Conservation (phyloP, 2,888 invertebrate species). For the Papilio protenor region DNA sequence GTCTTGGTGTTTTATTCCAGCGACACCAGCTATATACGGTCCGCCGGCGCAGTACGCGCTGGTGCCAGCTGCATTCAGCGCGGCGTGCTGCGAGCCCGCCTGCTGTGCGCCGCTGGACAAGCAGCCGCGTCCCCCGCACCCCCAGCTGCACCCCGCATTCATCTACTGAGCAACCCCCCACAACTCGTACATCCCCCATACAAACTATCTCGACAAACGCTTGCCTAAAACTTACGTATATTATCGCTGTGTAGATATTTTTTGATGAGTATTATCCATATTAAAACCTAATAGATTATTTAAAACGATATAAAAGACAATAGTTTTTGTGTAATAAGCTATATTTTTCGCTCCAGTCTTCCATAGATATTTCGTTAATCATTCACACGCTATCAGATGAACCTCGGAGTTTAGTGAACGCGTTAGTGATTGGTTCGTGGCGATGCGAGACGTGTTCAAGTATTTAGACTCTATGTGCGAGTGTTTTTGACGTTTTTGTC, state of each 20-base stretch:
- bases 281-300: conserved; percentile 20
- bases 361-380: conserved; percentile 52
- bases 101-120: conserved; percentile 78
- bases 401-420: conserved; percentile 47
- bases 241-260: conserved; percentile 28
- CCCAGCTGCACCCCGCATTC: conserved; percentile 76
- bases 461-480: conserved; percentile 57
- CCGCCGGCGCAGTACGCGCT: conserved; percentile 74
- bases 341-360: conserved; percentile 68
- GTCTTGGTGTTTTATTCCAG: conserved; percentile 55
- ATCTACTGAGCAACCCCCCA: conserved; percentile 65
- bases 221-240: conserved; percentile 9
- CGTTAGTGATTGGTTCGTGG: conserved; percentile 52
- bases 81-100: conserved; percentile 73
- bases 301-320: conserved; percentile 29
- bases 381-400: conserved; percentile 46
- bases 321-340: conserved; percentile 43
- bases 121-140: conserved; percentile 72
- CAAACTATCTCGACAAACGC: conserved; percentile 9
- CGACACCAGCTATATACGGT: conserved; percentile 74
- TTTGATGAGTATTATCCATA: conserved; percentile 34
- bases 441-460: conserved; percentile 69
- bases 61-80: conserved; percentile 73
- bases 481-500: conserved; percentile 63
- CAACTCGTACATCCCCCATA: conserved; percentile 42